phyloP scores from a whole-genome alignment of 1,140 invertebrate genomes.

The Luehdorfia chinensis region DNA sequence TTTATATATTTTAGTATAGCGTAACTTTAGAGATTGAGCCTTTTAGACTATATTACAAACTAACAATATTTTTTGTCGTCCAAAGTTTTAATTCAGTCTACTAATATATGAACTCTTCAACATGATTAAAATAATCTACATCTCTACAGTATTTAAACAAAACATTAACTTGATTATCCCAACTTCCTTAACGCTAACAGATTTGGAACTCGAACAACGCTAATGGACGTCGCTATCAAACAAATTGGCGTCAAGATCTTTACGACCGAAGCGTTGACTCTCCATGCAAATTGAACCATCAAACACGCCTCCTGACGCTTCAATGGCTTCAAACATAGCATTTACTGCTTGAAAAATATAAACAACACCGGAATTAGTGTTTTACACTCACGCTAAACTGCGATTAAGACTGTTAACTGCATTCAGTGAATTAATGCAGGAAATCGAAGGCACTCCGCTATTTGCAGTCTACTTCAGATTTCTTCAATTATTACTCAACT shows the following conservation, averaged over 20 bases:
- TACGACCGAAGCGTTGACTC: constrained; percentile 15
- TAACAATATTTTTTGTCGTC: too few species aligned
- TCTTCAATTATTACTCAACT: too few species aligned
- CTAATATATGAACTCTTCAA: too few species aligned
- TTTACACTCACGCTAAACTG: constrained; percentile 50
- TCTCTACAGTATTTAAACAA: constrained; percentile 14
- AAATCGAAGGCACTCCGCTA: constrained; percentile 7
- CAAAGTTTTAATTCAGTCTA: too few species aligned
- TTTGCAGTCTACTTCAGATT: constrained; percentile 6
- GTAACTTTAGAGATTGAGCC: too few species aligned
- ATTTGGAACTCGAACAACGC: constrained; percentile 7
- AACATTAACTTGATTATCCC: constrained; percentile 16
- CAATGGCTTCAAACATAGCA: constrained; percentile 5
- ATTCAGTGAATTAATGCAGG: constrained; percentile 38
- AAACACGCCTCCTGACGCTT: constrained; percentile 16
- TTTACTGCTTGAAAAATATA: constrained; percentile 25
- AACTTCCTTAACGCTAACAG: constrained; percentile 8
- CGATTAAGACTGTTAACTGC: constrained; percentile 46
- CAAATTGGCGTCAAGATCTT: constrained; percentile 15
- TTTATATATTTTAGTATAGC: too few species aligned
- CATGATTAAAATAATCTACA: too few species aligned
- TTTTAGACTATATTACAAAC: too few species aligned
- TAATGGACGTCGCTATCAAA: constrained; percentile 18
- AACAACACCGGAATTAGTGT: constrained; percentile 42
- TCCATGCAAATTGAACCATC: constrained; percentile 29